These are phyloP conservation scores for Noctilio leporinus DNA, from an alignment of 2,113 vertebrate species.

Conservation along the genomic window DNA sequence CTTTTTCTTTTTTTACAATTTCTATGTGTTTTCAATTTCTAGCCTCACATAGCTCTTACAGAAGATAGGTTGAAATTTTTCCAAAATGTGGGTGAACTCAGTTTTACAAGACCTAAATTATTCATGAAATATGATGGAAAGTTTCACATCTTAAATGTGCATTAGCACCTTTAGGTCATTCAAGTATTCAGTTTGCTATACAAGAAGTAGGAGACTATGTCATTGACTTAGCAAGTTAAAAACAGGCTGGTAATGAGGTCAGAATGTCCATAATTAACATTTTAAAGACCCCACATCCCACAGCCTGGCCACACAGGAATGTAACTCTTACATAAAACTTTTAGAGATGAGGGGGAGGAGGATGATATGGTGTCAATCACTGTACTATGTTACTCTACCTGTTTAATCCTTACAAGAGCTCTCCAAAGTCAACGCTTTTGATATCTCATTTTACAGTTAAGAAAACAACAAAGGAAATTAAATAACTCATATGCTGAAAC, in stretches of 20 bases:
- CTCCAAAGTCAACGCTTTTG: neutral
- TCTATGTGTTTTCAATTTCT: conserved; percentile 3
- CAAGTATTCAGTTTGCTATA: neutral
- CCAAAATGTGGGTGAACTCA: neutral
- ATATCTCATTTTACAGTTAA: neutral
- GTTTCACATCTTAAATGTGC: neutral
- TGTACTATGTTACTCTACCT: neutral
- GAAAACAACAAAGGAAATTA: neutral
- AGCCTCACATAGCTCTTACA: neutral
- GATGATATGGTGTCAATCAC: neutral
- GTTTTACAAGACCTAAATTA: neutral
- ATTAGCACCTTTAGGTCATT: neutral
- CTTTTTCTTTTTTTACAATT: neutral
- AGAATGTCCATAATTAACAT: neutral
- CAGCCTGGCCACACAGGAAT: neutral
- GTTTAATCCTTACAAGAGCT: neutral
- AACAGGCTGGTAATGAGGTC: neutral
- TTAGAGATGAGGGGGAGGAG: neutral
- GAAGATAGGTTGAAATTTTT: neutral
- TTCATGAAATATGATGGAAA: neutral
- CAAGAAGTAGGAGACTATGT: neutral
- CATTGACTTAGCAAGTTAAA: neutral
- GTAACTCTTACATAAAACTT: neutral
- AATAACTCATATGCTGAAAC: neutral
- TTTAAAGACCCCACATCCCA: neutral